Conservation (phyloP, 2,888 invertebrate genomes). For the Polyommatus icarus region DNA sequence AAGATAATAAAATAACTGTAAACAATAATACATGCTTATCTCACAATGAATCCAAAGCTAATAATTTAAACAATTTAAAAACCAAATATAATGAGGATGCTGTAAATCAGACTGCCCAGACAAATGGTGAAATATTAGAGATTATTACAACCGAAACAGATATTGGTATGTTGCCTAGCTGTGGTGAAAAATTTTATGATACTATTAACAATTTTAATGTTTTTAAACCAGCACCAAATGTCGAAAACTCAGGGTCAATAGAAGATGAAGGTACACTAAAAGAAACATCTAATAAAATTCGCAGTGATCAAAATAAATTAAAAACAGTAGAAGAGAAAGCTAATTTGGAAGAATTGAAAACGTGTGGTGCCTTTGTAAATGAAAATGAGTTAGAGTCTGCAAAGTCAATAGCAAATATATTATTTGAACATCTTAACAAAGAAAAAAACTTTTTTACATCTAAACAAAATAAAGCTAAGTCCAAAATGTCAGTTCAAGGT, state of each 20-base stretch:
- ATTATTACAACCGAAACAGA: background rate
- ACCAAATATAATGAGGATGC: background rate
- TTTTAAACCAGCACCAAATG: background rate
- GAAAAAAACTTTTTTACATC: constrained; percentile 2
- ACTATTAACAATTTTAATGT: background rate
- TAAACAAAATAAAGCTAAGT: constrained; percentile 44
- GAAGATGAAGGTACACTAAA: background rate
- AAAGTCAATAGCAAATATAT: background rate
- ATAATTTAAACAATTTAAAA: background rate
- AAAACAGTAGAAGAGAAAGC: background rate
- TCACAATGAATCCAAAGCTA: background rate
- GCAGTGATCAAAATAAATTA: background rate
- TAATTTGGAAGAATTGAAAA: background rate
- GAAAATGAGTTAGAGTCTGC: background rate
- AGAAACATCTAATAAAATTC: background rate
- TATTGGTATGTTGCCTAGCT: background rate
- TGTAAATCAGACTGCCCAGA: background rate
- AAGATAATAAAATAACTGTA: background rate
- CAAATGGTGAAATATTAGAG: background rate
- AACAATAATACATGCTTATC: background rate
- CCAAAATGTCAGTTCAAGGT: constrained; percentile 61
- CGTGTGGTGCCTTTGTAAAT: background rate
- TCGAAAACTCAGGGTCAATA: background rate
- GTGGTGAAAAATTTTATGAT: background rate
- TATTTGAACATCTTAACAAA: constrained; percentile 15